Evolutionary conservation across 2,113 vertebrate species (phyloP), one percentile per base, ranked within the genome.

Genomic region (Amphiprion ocellaris): DNA sequence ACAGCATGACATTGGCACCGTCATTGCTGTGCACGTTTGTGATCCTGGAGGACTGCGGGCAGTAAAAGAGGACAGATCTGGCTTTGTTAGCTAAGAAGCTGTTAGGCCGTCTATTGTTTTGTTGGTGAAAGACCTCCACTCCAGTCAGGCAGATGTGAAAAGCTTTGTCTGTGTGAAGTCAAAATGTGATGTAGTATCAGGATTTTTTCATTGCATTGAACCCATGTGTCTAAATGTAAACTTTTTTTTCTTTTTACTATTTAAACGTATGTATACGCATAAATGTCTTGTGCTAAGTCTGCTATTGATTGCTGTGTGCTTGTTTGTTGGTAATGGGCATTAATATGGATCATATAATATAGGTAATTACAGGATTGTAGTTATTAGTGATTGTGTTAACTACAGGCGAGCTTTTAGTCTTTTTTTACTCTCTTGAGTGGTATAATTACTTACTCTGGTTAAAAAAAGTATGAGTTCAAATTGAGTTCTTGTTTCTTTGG

Each of bases 1-100:
- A 91, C 92, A 89, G 90, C 60, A 58, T 90, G 92, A 93, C 92
- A 91, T 93, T 92, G 90, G 64, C 66, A 63, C 50, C 70, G 69
- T 90, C 91, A 88, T 87, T 90, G 84, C 74, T 6, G 12, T n/a
- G 53, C 24, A 66, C 78, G 70, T 82, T 74, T 74, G 41, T 68
- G 85, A 74, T 73, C 65, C 58, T 62, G 59, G 61, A 85, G 75
- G 65, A 85, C 81, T 63, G 68, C 0, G 28, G 70, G 55, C 26
- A 1, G 28, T 10, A 4, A 74, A 73, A 64, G 39, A 46, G 53
- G 66, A 59, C 68, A 74, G 50, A 76, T 77, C 15, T 68, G 41
- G 14, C 61, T 81, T 58, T 72, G 55, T 44, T 30, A 30, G 65
- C 52, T 11, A 26, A 39, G 49, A 73, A 65, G n/a, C 50, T 50